Evolutionary conservation across 2,888 invertebrate genomes (phyloP), one percentile per base, ranked within the genome.

Genomic region (Pachymerium ferrugineum): DNA sequence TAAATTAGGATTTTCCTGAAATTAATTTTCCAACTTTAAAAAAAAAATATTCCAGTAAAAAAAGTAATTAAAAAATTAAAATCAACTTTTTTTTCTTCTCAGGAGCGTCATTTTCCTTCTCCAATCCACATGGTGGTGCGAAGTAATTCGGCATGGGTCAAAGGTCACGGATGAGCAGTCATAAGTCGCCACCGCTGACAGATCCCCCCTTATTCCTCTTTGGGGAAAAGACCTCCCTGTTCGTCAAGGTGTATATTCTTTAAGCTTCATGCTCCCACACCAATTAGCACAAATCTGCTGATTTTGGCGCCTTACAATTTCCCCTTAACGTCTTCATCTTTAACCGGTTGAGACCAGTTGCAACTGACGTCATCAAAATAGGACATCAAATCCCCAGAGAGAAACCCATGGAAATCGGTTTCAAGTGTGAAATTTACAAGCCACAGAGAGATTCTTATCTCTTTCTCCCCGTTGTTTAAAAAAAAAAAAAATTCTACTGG

Each of bases 121-220:
- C 14, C 35, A 35, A 28, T 68, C 68, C 3, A 68, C 68, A 68
- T 68, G 12, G 29, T 68, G 31, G 68, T 68, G 68, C 47, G 47
- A 54, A 68, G 16, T 68, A 31, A 68, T 68, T 68, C 68, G 29
- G 68, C 31, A 29, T 29, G 31, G 68, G 68, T 68, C 16, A 68
- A 29, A 29, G 68, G 68, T 68, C 30, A 68, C 12, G 29, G 31
- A 29, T 68, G 68, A 68, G 68, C 29, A 31, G 68, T 16, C 29
- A 68, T 68, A 68, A 68, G 29, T 68, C 31, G 68, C 30, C 14
- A 8, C 29, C 68, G 28, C 68, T 28, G 68, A 68, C 35, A 35
- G 35, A 14, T 35, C 68, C 29, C 29, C 28, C 22, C 22, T 10
- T 4, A 10, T 30, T 68, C 29, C 29, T 28, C 68, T 16, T 10